phyloP scores from a whole-genome alignment of 2,113 vertebrate species.

The Phrynosoma platyrhinos region DNA sequence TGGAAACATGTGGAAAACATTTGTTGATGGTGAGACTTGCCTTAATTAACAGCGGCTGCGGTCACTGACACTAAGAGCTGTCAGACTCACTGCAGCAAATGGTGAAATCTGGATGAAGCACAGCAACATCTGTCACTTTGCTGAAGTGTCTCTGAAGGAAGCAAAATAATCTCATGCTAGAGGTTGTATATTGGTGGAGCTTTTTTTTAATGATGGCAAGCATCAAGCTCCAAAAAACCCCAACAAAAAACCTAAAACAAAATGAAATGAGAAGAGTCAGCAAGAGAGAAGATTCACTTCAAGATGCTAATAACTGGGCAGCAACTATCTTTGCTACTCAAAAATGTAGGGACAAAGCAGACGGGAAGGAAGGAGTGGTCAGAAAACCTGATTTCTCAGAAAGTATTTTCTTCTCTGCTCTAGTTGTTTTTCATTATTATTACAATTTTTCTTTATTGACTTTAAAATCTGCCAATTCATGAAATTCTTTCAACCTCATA shows the following conservation, averaged over 20 bases:
- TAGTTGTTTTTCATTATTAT: too few relatives aligned
- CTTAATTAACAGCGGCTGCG: constrained; percentile 15
- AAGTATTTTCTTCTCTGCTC: too few relatives aligned
- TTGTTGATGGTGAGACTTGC: neutral
- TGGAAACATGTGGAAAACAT: constrained; percentile 3
- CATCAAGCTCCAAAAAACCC: neutral
- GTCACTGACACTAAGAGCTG: constrained; percentile 2
- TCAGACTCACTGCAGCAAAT: constrained; percentile 3
- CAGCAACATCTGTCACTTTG: constrained; percentile 23
- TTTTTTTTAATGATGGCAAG: constrained; percentile 15
- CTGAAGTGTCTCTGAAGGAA: constrained; percentile 17
- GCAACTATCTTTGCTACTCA: neutral
- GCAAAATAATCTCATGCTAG: constrained; percentile 20
- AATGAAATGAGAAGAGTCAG: constrained; percentile 17
- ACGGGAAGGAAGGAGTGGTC: too few relatives aligned
- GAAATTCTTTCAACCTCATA: too few relatives aligned
- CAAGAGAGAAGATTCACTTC: neutral
- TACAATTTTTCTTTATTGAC: too few relatives aligned
- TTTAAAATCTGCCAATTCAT: too few relatives aligned
- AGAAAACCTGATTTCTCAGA: too few relatives aligned
- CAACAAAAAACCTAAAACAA: neutral
- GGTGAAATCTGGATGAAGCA: constrained; percentile 3
- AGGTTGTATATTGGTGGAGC: constrained; percentile 8
- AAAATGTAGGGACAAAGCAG: neutral
- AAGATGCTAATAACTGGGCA: neutral